Conservation (phyloP, 2,888 invertebrate species). For the Ceratothoa steindachneri region DNA sequence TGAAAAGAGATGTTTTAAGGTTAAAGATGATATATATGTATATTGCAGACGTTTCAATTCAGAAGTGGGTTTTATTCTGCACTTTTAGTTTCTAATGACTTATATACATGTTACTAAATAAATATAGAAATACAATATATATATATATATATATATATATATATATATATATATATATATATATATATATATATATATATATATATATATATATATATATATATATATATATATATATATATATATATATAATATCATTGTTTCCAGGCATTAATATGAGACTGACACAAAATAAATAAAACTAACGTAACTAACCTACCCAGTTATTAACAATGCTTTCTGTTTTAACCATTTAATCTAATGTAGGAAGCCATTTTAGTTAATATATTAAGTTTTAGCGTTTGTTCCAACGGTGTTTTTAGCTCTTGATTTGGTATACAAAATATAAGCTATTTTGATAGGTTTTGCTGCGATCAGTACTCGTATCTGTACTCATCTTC, state of each 20-base stretch:
- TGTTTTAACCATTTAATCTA: no score
- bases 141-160: slow-evolving; percentile 23
- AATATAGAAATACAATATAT: slow-evolving; percentile 9
- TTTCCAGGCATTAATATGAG: neutral
- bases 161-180: slow-evolving; percentile 28
- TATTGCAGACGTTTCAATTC: neutral
- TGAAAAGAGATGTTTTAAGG: neutral
- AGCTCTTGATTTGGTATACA: neutral
- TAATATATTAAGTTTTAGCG: neutral
- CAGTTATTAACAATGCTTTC: no score
- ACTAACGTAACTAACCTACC: no score
- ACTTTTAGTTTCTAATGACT: neutral
- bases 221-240: slow-evolving; percentile 23
- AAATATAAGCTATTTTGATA: no score
- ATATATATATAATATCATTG: slow-evolving; percentile 15
- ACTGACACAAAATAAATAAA: no score
- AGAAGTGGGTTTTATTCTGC: neutral
- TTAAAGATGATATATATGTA: slow-evolving; percentile 4
- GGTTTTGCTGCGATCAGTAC: no score
- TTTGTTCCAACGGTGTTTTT: neutral
- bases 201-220: slow-evolving; percentile 24
- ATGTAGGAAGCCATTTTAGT: no score
- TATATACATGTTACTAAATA: slow-evolving; percentile 9
- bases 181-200: slow-evolving; percentile 24
- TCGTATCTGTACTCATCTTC: no score